Evolutionary conservation across 1,140 invertebrate genomes (phyloP).

Genomic region (Aphaenogaster ashmeadi): DNA sequence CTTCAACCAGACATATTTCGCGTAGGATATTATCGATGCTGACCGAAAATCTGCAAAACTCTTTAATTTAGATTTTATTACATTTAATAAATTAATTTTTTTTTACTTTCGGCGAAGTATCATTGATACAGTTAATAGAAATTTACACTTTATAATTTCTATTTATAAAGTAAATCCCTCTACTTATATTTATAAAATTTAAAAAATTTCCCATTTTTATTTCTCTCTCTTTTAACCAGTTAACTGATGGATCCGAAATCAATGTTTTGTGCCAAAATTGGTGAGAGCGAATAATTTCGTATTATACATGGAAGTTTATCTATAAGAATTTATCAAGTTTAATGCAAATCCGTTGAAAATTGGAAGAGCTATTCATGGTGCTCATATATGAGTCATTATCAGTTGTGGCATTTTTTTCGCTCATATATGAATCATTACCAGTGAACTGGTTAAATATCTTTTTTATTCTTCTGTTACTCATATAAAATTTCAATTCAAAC

Average conservation of each 20-base stretch:
- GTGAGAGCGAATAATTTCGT: too few relatives aligned
- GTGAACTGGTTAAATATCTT: background rate
- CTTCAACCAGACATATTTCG: conserved; percentile 44
- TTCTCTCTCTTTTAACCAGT: background rate
- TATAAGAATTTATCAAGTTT: too few relatives aligned
- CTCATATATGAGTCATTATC: too few relatives aligned
- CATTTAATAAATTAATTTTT: background rate
- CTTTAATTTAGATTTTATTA: background rate
- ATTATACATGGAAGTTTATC: too few relatives aligned
- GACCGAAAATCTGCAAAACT: conserved; percentile 36
- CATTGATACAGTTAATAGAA: background rate
- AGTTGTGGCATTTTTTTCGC: too few relatives aligned
- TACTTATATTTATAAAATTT: background rate
- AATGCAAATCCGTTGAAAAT: too few relatives aligned
- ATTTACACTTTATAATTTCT: background rate
- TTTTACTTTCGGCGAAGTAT: background rate
- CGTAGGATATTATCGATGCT: conserved; percentile 24
- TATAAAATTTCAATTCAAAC: background rate
- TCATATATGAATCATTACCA: too few relatives aligned
- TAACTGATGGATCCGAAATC: too few relatives aligned
- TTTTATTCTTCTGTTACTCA: background rate
- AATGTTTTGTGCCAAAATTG: too few relatives aligned
- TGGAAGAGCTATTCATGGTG: too few relatives aligned
- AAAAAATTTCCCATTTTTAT: background rate
- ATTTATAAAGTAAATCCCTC: background rate